These are phyloP conservation scores for Ametastegia equiseti DNA, from an alignment of 2,888 invertebrate genomes.

Conservation along the genomic window DNA sequence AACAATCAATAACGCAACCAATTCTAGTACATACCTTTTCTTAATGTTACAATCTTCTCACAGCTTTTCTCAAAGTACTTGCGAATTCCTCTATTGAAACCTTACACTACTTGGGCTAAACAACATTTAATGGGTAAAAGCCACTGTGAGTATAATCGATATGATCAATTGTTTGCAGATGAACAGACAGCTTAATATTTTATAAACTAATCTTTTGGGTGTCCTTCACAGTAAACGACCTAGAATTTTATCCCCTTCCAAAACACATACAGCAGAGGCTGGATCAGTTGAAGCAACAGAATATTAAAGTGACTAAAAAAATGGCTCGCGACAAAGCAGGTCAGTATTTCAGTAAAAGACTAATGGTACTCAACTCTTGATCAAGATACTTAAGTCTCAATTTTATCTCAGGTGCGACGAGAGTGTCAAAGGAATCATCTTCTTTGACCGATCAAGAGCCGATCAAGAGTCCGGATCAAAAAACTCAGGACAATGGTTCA, in stretches of 20 bases:
- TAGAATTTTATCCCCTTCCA: constrained; percentile 67
- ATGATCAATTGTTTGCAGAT: neutral
- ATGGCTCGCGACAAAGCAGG: neutral
- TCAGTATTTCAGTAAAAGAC: neutral
- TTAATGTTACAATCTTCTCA: neutral
- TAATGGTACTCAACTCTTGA: neutral
- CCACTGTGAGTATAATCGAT: constrained; percentile 63
- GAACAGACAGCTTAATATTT: neutral
- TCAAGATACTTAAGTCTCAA: neutral
- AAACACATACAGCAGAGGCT: constrained; percentile 58
- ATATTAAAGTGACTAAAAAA: constrained; percentile 56
- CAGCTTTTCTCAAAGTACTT: constrained; percentile 39
- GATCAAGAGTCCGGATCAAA: neutral
- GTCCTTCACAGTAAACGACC: constrained; percentile 21
- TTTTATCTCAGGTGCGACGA: neutral
- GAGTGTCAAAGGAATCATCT: neutral
- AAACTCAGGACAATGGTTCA: neutral
- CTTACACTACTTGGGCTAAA: constrained; percentile 65
- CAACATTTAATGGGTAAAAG: constrained; percentile 56
- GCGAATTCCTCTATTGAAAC: constrained; percentile 60
- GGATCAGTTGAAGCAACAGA: constrained; percentile 58
- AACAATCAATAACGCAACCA: neutral
- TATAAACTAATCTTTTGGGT: neutral
- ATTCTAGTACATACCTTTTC: neutral
- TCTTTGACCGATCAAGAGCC: neutral